Base-by-base conservation (phyloP, 2,888 invertebrate genomes). In the Isotomurus palustris region DNA sequence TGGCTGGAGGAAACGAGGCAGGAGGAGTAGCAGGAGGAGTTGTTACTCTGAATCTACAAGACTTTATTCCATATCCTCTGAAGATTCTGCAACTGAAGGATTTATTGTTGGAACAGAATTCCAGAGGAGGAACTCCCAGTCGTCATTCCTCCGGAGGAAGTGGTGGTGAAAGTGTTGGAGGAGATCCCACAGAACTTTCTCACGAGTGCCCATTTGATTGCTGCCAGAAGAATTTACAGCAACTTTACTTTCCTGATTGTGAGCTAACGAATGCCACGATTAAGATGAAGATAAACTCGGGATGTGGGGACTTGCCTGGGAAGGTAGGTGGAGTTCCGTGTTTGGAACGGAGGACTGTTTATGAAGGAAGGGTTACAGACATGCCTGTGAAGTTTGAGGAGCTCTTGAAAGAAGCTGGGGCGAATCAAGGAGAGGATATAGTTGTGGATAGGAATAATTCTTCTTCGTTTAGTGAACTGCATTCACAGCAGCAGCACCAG, bases 381-480 rank as follows among this genome's bases (percentile, higher is more conserved):
- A 56, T 55, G n/a, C 62, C 62, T 3, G 58, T 58, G 14, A 40
- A 58, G 19, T 62, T 38, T 36, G 62, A 62, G n/a, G 62, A 62
- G 19, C 49, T 58, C 8, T 22, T 62, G 14, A 41, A 32, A 14
- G 47, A 48, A 29, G 47, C 53, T 17, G 36, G 52, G n/a, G n/a
- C n/a, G n/a, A n/a, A n/a, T n/a, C n/a, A n/a, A n/a, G n/a, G n/a
- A n/a, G n/a, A n/a, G n/a, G n/a, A n/a, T n/a, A n/a, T n/a, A n/a
- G n/a, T n/a, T n/a, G n/a, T n/a, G n/a, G n/a, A n/a, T n/a, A n/a
- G n/a, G n/a, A n/a, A n/a, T n/a, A n/a, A n/a, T n/a, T n/a, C n/a
- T n/a, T n/a, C n/a, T n/a, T n/a, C n/a, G n/a, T n/a, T n/a, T n/a
- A n/a, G n/a, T n/a, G n/a, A n/a, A n/a, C n/a, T n/a, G n/a, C n/a